Percentiles rank a stretch among this genome's conserved stretches.
These are phyloP conservation scores for Sclerodermus sp. DNA, from an alignment of 2,888 invertebrate genomes.

Conservation along the genomic window DNA sequence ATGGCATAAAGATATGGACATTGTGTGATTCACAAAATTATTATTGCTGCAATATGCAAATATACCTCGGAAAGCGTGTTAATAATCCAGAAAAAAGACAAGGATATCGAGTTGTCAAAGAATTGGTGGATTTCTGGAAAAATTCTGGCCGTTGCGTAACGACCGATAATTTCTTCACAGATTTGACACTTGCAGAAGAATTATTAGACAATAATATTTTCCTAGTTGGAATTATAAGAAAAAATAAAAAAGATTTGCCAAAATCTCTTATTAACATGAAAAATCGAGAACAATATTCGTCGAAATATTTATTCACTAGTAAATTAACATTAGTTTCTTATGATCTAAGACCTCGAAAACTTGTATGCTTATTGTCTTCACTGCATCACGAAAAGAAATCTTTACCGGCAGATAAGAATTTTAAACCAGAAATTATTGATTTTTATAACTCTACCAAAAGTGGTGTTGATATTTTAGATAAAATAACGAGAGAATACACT, in stretches of 20 bases:
- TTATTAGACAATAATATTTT: not conserved
- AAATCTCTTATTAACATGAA: not conserved
- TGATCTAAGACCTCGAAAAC: not conserved
- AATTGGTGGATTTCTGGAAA: not conserved
- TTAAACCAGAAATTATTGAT: too few species aligned
- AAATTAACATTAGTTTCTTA: not conserved
- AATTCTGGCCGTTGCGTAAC: not conserved
- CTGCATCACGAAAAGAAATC: not conserved
- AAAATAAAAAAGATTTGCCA: not conserved
- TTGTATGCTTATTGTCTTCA: not conserved
- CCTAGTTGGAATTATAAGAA: not conserved
- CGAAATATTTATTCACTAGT: not conserved
- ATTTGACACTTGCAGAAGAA: not conserved
- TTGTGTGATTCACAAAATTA: not conserved
- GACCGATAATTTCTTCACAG: not conserved
- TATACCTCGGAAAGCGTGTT: not conserved
- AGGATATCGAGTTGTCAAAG: not conserved
- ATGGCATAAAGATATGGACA: too few species aligned
- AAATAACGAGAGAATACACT: not conserved
- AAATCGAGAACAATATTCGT: not conserved
- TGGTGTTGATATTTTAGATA: not conserved
- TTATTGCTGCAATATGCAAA: not conserved
- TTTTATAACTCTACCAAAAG: not conserved
- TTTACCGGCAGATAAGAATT: not conserved
- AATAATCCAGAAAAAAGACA: not conserved